phyloP scores from a whole-genome alignment of 1,140 invertebrate species.

The Drosophila kurseongensis region DNA sequence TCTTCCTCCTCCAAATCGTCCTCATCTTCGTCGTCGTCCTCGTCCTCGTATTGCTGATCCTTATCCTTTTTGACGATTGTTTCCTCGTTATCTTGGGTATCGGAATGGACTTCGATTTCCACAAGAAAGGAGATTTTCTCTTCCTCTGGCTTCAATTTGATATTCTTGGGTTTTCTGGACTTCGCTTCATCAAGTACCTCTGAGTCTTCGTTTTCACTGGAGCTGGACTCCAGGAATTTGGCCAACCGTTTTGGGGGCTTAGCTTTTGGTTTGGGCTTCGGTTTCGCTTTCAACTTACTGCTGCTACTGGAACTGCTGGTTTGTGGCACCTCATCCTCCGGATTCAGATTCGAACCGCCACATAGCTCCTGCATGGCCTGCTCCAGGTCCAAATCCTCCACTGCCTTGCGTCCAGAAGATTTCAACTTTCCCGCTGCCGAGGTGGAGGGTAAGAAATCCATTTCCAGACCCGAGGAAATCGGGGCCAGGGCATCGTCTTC shows the following conservation, averaged over 20 bases:
- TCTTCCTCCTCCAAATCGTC: conserved; percentile 19
- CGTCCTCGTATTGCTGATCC: neutral
- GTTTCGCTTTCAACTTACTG: conserved; percentile 12
- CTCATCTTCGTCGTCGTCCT: neutral
- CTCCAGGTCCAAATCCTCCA: conserved; percentile 55
- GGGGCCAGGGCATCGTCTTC: conserved; percentile 34
- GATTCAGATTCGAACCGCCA: conserved; percentile 7
- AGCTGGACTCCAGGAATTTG: conserved; percentile 4
- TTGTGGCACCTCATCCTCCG: neutral
- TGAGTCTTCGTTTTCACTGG: conserved; percentile 15
- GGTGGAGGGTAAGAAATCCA: conserved; percentile 17
- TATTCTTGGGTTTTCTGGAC: neutral
- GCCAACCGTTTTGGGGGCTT: conserved; percentile 2
- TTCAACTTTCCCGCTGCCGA: conserved; percentile 5
- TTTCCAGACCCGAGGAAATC: neutral
- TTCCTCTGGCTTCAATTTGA: neutral
- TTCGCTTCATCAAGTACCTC: neutral
- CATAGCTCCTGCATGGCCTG: conserved; percentile 59
- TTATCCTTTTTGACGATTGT: neutral
- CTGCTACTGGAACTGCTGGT: conserved; percentile 5
- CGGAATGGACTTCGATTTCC: neutral
- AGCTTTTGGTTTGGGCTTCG: neutral
- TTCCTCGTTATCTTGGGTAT: neutral
- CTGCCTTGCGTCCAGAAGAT: neutral
- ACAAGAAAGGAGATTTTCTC: neutral